Evolutionary conservation across 2,113 vertebrate genomes (phyloP).

Genomic region (Callithrix jacchus): DNA sequence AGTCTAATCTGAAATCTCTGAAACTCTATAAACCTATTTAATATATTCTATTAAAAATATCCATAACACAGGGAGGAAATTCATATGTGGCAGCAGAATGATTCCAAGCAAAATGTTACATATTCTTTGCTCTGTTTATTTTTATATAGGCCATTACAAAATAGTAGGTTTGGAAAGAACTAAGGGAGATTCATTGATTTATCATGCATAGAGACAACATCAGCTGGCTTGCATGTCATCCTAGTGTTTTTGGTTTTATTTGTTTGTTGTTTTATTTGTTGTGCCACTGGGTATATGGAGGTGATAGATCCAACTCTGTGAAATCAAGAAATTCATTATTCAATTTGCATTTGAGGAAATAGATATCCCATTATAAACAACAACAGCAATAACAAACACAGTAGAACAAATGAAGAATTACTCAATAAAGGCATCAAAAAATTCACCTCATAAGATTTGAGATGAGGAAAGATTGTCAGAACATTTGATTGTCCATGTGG

Average conservation of each 20-base stretch:
- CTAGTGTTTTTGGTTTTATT: not conserved
- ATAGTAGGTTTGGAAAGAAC: not conserved
- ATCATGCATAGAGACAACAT: not conserved
- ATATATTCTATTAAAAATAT: not conserved
- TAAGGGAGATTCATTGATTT: not conserved
- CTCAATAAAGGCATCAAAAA: not conserved
- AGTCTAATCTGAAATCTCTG: not conserved
- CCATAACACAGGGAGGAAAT: not conserved
- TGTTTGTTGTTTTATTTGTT: constrained; percentile 1
- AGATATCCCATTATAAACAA: rapidly evolving
- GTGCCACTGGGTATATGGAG: not conserved
- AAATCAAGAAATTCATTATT: not conserved
- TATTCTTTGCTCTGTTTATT: not conserved
- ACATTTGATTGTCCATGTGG: not conserved
- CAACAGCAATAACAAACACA: not conserved
- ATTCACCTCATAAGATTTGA: not conserved
- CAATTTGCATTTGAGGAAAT: not conserved
- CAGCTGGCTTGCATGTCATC: not conserved
- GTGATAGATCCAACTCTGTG: not conserved
- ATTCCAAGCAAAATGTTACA: not conserved
- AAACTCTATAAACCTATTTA: not conserved
- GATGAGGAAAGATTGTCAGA: not conserved
- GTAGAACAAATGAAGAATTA: not conserved
- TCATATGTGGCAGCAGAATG: not conserved
- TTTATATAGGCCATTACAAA: not conserved